phyloP scores from a whole-genome alignment of 1,140 invertebrate genomes.

The Ephestia elutella region DNA sequence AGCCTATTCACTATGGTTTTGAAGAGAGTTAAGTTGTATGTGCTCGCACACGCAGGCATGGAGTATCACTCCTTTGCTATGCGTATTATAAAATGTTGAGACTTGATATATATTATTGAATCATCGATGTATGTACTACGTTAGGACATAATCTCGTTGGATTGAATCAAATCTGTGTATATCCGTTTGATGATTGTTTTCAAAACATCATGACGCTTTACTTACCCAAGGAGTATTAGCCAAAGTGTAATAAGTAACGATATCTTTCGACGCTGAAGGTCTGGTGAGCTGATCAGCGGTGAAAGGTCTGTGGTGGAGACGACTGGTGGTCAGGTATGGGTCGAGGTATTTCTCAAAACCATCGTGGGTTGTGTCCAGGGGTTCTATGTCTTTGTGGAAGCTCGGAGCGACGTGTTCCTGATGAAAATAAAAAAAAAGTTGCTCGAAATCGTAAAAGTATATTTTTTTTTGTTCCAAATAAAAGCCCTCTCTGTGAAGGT shows the following conservation, averaged over 20 bases:
- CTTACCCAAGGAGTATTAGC: conserved; percentile 49
- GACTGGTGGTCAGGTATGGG: conserved; percentile 54
- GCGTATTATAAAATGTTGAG: no score
- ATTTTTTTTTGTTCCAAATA: neutral
- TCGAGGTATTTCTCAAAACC: conserved; percentile 58
- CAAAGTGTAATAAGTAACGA: conserved; percentile 55
- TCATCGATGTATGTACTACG: no score
- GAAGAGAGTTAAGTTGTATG: no score
- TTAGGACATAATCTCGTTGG: no score
- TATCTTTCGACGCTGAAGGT: conserved; percentile 38
- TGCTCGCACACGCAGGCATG: no score
- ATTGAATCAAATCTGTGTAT: no score
- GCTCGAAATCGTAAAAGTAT: no score
- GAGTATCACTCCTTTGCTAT: no score
- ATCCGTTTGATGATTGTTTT: no score
- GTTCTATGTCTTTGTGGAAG: conserved; percentile 41
- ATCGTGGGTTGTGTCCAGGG: conserved; percentile 51
- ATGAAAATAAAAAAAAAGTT: conserved; percentile 4
- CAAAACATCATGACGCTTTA: neutral
- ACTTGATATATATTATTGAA: no score
- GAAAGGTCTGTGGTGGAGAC: conserved; percentile 50
- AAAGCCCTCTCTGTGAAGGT: neutral
- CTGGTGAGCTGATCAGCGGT: conserved; percentile 46
- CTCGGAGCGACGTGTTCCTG: conserved; percentile 27
- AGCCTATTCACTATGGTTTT: no score